Conservation (phyloP, 2,113 vertebrate genomes). For the Hemichromis elongatus region DNA sequence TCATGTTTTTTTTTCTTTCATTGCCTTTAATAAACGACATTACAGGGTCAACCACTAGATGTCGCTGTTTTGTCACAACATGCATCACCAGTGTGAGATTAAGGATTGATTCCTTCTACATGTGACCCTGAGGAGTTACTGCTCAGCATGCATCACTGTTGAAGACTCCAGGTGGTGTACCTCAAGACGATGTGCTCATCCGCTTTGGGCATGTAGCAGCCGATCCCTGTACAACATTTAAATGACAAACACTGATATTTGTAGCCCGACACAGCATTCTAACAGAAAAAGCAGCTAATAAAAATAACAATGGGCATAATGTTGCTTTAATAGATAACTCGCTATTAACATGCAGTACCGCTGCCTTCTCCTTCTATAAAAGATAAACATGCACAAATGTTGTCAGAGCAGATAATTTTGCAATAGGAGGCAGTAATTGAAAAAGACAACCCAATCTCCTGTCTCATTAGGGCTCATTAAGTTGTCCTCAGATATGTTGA, state of each 20-base stretch:
- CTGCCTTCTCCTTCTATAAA: not conserved
- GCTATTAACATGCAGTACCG: not conserved
- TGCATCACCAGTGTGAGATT: not conserved
- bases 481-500: not conserved
- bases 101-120: not conserved
- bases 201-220: constrained; percentile 51
- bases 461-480: constrained; percentile 49
- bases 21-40: not conserved
- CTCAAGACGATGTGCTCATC: constrained; percentile 59
- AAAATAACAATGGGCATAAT: not conserved
- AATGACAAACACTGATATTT: not conserved
- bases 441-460: constrained; percentile 10
- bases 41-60: constrained; percentile 26
- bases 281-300: not conserved
- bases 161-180: constrained; percentile 36
- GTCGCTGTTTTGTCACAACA: not conserved
- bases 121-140: not conserved
- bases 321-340: not conserved
- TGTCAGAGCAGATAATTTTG: not conserved
- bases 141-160: not conserved
- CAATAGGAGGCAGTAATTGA: not conserved
- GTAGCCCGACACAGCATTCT: not conserved
- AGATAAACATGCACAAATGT: not conserved
- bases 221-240: constrained; percentile 34
- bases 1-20: not conserved